Evolutionary conservation across 2,113 vertebrate species (phyloP).

Genomic region (Anarhynchus alexandrinus): DNA sequence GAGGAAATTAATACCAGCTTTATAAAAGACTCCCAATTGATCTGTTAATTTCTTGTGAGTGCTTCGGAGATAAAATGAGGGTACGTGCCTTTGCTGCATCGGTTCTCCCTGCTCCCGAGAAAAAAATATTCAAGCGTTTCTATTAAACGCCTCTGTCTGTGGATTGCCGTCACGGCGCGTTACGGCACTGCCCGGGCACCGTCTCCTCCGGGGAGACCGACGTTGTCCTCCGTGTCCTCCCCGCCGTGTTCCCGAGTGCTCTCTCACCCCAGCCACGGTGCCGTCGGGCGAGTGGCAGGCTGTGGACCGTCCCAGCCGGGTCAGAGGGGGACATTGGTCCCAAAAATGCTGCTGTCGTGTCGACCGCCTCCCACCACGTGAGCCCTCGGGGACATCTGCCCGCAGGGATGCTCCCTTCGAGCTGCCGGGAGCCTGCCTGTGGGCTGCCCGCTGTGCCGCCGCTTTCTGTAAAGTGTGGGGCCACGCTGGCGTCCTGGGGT

Average conservation of each 20-base stretch:
- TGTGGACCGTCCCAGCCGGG: not conserved
- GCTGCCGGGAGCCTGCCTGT: not conserved
- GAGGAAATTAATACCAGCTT: slow-evolving; percentile 55
- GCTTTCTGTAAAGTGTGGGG: accelerated
- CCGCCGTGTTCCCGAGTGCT: accelerated
- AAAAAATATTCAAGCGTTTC: not conserved
- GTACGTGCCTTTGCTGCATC: not conserved
- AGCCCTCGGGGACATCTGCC: not conserved
- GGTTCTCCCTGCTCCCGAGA: not conserved
- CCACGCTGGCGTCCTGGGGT: accelerated
- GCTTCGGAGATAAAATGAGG: not conserved
- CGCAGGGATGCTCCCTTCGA: not conserved
- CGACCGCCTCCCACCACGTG: accelerated
- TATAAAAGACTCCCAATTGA: slow-evolving; percentile 57
- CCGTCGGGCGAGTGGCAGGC: accelerated
- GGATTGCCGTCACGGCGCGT: accelerated
- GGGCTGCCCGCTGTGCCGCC: not conserved
- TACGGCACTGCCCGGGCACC: not conserved
- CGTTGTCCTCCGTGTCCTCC: not conserved
- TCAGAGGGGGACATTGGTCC: not conserved
- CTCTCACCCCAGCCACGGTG: not conserved
- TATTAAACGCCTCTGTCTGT: not conserved
- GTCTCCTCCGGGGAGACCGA: not conserved
- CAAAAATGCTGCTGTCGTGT: not conserved
- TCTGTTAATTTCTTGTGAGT: slow-evolving; percentile 64